Conservation (phyloP, 2,888 invertebrate species). For the Nomada hirtipes region DNA sequence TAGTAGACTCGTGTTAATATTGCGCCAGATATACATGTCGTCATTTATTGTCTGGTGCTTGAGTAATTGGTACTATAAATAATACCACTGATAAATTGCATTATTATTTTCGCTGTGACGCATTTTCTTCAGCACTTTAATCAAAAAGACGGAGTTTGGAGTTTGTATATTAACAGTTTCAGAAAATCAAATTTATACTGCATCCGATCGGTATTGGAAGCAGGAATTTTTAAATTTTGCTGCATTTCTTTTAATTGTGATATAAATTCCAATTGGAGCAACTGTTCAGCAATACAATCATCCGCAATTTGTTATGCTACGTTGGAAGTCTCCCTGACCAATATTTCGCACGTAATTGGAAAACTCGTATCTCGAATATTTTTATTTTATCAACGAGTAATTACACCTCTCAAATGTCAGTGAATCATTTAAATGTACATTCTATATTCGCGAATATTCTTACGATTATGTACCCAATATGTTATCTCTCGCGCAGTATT, state of each 20-base stretch:
- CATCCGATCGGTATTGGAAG: no score
- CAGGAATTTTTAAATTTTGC: no score
- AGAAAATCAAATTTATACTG: no score
- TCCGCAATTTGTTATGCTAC: no score
- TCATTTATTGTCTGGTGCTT: neutral
- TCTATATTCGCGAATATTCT: neutral
- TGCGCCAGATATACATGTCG: neutral
- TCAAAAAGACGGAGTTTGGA: no score
- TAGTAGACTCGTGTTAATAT: neutral
- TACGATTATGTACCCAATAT: neutral
- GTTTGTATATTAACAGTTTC: no score
- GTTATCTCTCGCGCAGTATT: neutral
- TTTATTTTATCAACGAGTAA: neutral
- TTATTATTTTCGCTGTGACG: neutral
- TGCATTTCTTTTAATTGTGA: no score
- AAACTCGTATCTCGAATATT: neutral
- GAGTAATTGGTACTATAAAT: neutral
- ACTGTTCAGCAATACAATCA: no score
- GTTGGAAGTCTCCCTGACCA: no score
- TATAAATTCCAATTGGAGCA: no score
- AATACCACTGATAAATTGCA: neutral
- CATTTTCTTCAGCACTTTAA: no score
- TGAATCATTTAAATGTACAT: neutral
- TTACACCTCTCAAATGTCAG: neutral
- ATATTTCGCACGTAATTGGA: neutral